These are phyloP conservation scores for Nomada lathburiana DNA, from an alignment of 2,888 invertebrate species.

Conservation along the genomic window DNA sequence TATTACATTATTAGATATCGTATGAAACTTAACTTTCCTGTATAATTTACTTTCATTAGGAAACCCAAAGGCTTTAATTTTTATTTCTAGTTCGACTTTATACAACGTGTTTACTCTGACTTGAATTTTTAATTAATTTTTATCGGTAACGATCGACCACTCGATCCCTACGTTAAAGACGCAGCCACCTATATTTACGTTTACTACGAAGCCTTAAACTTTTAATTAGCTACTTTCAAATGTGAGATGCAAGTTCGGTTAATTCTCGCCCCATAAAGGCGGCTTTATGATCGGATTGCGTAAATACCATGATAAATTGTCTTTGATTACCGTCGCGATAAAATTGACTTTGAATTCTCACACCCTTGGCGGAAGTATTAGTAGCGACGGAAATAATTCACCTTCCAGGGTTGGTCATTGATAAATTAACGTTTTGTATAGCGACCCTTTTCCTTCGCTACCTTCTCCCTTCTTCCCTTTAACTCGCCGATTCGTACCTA, in stretches of 20 bases:
- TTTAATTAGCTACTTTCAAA: neutral
- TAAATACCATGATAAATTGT: slow-evolving; percentile 29
- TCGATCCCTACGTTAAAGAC: neutral
- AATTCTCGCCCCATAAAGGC: slow-evolving; percentile 3
- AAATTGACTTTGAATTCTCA: slow-evolving; percentile 17
- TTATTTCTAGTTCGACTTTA: neutral
- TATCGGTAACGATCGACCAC: neutral
- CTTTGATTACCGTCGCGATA: slow-evolving; percentile 34
- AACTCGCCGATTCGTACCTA: neutral
- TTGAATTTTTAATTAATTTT: neutral
- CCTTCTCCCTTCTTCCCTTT: neutral
- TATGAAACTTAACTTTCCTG: neutral
- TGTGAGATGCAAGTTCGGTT: slow-evolving; percentile 13
- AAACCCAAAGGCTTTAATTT: neutral
- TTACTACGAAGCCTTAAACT: neutral
- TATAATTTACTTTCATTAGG: neutral
- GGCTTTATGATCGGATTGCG: slow-evolving; percentile 4
- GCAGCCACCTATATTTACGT: slow-evolving; percentile 1
- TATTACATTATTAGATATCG: too few species aligned
- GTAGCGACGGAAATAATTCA: slow-evolving; percentile 12
- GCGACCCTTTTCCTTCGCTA: neutral
- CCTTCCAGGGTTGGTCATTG: neutral
- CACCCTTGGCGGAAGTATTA: neutral
- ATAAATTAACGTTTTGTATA: slow-evolving; percentile 2
- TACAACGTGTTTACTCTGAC: too few species aligned